Evolutionary conservation across 2,113 vertebrate genomes (phyloP), one percentile per base, ranked within the genome.

Genomic region (Sander lucioperca): DNA sequence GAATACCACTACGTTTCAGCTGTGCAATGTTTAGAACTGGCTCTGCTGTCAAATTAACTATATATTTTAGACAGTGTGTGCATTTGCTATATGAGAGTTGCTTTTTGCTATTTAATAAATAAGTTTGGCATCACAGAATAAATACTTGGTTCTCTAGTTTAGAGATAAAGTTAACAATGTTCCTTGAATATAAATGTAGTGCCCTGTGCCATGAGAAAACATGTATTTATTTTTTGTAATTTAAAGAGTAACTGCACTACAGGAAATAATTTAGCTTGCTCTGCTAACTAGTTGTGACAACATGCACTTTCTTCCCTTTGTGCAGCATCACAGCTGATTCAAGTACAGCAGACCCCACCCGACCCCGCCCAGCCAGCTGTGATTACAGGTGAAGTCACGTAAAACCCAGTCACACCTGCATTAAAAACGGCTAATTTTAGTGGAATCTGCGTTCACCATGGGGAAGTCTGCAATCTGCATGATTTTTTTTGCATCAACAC

Each of bases 111-210:
- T n/a, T 27, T 27, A 9, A 51, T 21, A 14, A 3, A 33, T 30
- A 2, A 51, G 30, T 62, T 58, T 76, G 53, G 12, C 80, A 90
- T 84, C 69, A 80, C 74, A 90, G 79, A 74, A 63, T 47, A 36
- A 83, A 73, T 45, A 15, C 21, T 43, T 62, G 6, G 2, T 25
- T 58, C 16, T 57, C 11, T 23, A 36, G 14, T 56, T 25, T 19
- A 14, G 18, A 39, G 15, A 63, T 13, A 27, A 27, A 27, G 27
- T 27, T 27, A 54, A 36, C 9, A 23, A 25, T 39, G 27, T 51
- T 59, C 25, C 53, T 14, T 61, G 33, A 56, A 70, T 0, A 33
- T 11, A 64, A n/a, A 59, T 18, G 14, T 0, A 51, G 1, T n/a
- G 14, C 48, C 63, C 45, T 53, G 5, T 61, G 14, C 25, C 23